phyloP scores from a whole-genome alignment of 2,888 invertebrate species.

The Empis livida region DNA sequence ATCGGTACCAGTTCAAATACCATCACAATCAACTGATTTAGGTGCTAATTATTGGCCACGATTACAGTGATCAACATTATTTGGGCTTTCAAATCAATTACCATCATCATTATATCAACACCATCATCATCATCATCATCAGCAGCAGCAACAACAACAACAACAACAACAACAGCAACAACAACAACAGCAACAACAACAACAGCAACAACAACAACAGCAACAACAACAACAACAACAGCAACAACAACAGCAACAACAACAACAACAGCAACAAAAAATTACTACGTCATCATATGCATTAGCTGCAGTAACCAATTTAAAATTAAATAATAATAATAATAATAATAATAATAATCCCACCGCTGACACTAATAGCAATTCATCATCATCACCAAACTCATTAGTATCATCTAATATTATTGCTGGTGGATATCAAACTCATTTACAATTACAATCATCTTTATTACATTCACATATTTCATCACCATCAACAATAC shows the following conservation, averaged over 20 bases:
- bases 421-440: not conserved
- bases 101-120: conserved; percentile 1
- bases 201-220: too few species aligned
- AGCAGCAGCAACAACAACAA: not conserved
- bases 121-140: not conserved
- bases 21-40: conserved; percentile 71
- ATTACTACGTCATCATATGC: not conserved
- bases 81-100: conserved; percentile 65
- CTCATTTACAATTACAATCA: not conserved
- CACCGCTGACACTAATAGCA: not conserved
- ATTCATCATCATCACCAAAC: not conserved
- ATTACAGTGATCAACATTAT: conserved; percentile 81
- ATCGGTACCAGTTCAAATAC: conserved; percentile 88
- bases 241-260: not conserved
- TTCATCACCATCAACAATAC: conserved; percentile 20
- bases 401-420: not conserved
- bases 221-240: not conserved
- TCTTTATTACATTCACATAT: not conserved
- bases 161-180: not conserved
- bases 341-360: not conserved
- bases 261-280: not conserved
- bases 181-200: too few species aligned
- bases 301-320: not conserved
- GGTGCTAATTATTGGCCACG: conserved; percentile 80
- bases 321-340: not conserved